Evolutionary conservation across 2,888 invertebrate genomes (phyloP).

Genomic region (Chymomyza amoena): DNA sequence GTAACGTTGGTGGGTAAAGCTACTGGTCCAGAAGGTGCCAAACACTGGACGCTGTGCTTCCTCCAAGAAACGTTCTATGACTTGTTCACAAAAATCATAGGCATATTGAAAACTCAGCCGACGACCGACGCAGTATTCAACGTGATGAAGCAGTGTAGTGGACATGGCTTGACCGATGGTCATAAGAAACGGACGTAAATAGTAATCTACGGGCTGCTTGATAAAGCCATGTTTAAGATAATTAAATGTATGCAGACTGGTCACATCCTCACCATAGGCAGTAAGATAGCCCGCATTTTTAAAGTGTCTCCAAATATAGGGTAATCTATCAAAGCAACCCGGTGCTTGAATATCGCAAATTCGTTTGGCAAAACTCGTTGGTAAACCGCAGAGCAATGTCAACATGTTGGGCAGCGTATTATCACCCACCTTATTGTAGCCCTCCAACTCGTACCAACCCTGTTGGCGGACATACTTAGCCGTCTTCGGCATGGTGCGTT

Average conservation of each 20-base stretch:
- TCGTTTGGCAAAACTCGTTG: constrained; percentile 26
- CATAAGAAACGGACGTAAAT: constrained; percentile 84
- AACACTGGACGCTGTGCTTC: constrained; percentile 81
- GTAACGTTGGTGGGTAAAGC: constrained; percentile 84
- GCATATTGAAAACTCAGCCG: constrained; percentile 82
- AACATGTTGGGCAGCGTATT: constrained; percentile 92
- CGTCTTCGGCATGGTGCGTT: constrained; percentile 86
- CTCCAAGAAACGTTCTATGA: constrained; percentile 81
- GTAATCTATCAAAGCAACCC: constrained; percentile 83
- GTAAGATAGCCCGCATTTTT: constrained; percentile 85
- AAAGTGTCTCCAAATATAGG: constrained; percentile 87
- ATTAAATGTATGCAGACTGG: constrained; percentile 80
- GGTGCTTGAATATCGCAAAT: constrained; percentile 78
- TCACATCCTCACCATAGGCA: constrained; percentile 86
- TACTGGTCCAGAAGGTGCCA: constrained; percentile 87
- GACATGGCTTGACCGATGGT: constrained; percentile 81
- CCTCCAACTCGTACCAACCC: constrained; percentile 83
- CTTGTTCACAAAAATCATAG: constrained; percentile 83
- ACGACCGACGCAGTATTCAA: constrained; percentile 81
- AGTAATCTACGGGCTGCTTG: constrained; percentile 86
- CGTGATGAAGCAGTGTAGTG: constrained; percentile 3
- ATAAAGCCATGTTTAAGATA: constrained; percentile 84
- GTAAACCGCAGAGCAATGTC: constrained; percentile 86
- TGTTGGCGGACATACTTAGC: constrained; percentile 82
- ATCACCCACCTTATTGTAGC: constrained; percentile 87